phyloP scores from a whole-genome alignment of 2,797 vertebrate genomes.

The Salmo trutta region DNA sequence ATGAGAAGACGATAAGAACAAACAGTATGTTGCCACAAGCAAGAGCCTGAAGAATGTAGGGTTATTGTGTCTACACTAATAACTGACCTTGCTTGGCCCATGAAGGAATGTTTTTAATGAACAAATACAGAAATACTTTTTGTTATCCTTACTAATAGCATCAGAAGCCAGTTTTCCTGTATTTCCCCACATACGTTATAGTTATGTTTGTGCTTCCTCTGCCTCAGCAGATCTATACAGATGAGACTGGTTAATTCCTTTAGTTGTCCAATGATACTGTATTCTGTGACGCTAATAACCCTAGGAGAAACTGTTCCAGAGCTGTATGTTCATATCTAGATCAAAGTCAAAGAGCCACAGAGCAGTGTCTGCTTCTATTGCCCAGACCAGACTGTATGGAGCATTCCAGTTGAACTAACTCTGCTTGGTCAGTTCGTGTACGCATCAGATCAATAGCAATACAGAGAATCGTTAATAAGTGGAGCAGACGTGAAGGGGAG shows the following conservation, averaged over 20 bases:
- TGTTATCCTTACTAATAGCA: no score
- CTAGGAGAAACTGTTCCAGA: background rate
- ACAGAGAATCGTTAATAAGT: slow-evolving; percentile 28
- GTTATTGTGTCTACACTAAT: no score
- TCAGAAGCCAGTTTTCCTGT: no score
- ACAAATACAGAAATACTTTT: no score
- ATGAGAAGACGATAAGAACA: background rate
- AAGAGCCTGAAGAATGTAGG: no score
- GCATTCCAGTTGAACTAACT: background rate
- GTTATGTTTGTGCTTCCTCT: background rate
- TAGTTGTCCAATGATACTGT: background rate
- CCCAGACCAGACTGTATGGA: background rate
- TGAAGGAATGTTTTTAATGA: no score
- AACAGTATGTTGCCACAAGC: background rate
- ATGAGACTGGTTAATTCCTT: background rate
- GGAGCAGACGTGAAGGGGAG: slow-evolving; percentile 21
- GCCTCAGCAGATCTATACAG: background rate
- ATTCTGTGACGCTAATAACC: slow-evolving; percentile 13
- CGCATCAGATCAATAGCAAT: slow-evolving; percentile 45
- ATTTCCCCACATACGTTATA: background rate
- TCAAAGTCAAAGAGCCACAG: slow-evolving; percentile 11
- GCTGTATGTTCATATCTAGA: slow-evolving; percentile 15
- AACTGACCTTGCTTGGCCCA: no score
- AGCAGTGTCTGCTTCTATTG: slow-evolving; percentile 7
- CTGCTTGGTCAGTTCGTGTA: slow-evolving; percentile 22